Evolutionary conservation across 1,140 invertebrate genomes (phyloP).

Genomic region (Druon quercuslanigerum): DNA sequence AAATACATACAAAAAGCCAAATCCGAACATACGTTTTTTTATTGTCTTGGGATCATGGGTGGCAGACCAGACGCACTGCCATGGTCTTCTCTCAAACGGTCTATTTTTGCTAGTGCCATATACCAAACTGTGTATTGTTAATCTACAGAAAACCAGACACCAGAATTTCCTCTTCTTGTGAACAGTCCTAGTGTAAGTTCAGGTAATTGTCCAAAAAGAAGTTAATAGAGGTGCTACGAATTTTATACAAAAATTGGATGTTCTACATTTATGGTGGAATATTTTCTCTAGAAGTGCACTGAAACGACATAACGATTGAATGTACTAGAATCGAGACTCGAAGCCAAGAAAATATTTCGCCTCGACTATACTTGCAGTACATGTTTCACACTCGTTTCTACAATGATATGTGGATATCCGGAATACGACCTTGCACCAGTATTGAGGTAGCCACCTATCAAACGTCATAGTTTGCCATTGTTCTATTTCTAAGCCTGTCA

Average conservation of each 20-base stretch:
- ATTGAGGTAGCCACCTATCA: slow-evolving; percentile 25
- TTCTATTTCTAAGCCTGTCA: slow-evolving; percentile 35
- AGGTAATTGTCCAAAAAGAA: not conserved
- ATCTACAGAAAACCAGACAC: slow-evolving; percentile 6
- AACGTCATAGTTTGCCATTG: slow-evolving; percentile 32
- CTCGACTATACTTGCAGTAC: slow-evolving; percentile 15
- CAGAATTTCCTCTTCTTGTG: not conserved
- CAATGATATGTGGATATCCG: slow-evolving; percentile 6
- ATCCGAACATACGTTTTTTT: slow-evolving; percentile 6
- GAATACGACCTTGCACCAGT: slow-evolving; percentile 36
- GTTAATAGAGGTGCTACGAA: not conserved
- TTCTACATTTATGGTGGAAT: no score
- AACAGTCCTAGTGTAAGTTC: not conserved
- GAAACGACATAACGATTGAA: no score
- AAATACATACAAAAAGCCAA: not conserved
- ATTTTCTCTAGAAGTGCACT: not conserved
- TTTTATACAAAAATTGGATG: no score
- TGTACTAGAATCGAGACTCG: not conserved
- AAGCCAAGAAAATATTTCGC: slow-evolving; percentile 11
- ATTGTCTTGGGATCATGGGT: not conserved
- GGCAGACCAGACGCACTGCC: slow-evolving; percentile 3
- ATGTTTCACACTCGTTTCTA: slow-evolving; percentile 22
- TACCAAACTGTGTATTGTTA: slow-evolving; percentile 2
- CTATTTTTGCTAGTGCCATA: slow-evolving; percentile 12
- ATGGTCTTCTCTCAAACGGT: not conserved